Base-by-base conservation (phyloP, 2,888 invertebrate species). In the Mylabris sibirica region DNA sequence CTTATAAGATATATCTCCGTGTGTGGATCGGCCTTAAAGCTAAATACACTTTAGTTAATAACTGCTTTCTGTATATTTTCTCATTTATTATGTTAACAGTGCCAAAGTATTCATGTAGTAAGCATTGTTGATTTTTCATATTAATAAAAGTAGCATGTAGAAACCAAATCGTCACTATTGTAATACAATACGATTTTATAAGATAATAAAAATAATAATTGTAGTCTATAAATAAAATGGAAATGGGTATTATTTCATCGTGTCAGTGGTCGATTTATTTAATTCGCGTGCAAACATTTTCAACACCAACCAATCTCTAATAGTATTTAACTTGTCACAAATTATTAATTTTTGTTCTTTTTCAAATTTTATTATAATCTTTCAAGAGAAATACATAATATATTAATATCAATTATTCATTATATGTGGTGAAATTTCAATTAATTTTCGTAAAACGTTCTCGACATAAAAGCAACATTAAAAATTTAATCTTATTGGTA, bases 191-290 rank as follows among this genome's bases (percentile, higher is more conserved):
- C 26, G 26, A 57, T 57, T n/a, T 11, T 14, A 9, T 14, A 9
- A 57, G 57, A 57, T 57, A 26, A 57, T n/a, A n/a, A 26, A 57
- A 57, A 14, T 30, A 30, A 57, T 57, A 57, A 26, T 57, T 57
- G 26, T 26, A 57, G 6, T 30, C 30, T 57, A 57, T 57, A 26
- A 57, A 24, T 57, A 57, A 26, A 57, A 26, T 14, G 26, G 26
- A 26, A 57, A 26, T 24, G 22, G 38, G 41, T 38, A 38, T n/a
- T n/a, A n/a, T 62, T 22, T 70, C 70, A 70, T 70, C 67, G 67
- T 70, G 70, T 70, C 59, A 30, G 35, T 63, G 63, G 65, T 62
- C 67, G 65, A 70, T 70, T 70, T 70, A 70, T 59, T 24, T 62
- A 65, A 65, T 69, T 70, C 67, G 69, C 69, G 70, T 70, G 70